Evolutionary conservation across 2,888 invertebrate genomes (phyloP).

Genomic region (Thumatha senex): DNA sequence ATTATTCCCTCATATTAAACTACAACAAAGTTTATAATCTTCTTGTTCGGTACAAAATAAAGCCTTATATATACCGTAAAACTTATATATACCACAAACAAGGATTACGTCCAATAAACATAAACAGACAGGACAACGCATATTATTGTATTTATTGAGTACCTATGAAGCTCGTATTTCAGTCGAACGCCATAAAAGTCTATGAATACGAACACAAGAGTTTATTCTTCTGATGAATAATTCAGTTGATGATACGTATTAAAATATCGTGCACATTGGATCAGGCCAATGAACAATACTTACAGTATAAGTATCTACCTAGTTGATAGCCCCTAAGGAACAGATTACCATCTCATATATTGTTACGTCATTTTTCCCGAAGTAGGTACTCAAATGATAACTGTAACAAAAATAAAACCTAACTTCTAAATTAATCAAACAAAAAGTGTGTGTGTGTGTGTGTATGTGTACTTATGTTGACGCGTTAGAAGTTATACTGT

Average conservation of each 20-base stretch:
- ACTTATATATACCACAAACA: too few species aligned
- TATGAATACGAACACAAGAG: conserved; percentile 24
- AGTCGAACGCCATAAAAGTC: conserved; percentile 23
- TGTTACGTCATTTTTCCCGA: too few species aligned
- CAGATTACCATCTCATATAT: conserved; percentile 11
- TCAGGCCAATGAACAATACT: conserved; percentile 25
- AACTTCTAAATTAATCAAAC: too few species aligned
- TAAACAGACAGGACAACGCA: conserved; percentile 10
- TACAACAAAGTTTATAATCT: too few species aligned
- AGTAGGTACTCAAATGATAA: too few species aligned
- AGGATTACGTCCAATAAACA: background rate
- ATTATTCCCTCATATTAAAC: too few species aligned
- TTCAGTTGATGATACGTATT: conserved; percentile 27
- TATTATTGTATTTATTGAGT: conserved; percentile 14
- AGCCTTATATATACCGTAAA: too few species aligned
- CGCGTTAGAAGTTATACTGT: too few species aligned
- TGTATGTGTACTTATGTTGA: too few species aligned
- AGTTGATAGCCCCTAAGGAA: conserved; percentile 20
- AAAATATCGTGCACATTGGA: conserved; percentile 23
- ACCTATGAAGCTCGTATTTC: conserved; percentile 15
- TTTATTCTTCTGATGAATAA: conserved; percentile 32
- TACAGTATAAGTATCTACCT: conserved; percentile 13
- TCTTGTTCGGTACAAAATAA: too few species aligned
- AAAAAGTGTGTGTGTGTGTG: too few species aligned
- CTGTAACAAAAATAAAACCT: too few species aligned